Evolutionary conservation across 2,888 invertebrate genomes (phyloP), one percentile per base, ranked within the genome.

Genomic region (Melanchra persicariae): DNA sequence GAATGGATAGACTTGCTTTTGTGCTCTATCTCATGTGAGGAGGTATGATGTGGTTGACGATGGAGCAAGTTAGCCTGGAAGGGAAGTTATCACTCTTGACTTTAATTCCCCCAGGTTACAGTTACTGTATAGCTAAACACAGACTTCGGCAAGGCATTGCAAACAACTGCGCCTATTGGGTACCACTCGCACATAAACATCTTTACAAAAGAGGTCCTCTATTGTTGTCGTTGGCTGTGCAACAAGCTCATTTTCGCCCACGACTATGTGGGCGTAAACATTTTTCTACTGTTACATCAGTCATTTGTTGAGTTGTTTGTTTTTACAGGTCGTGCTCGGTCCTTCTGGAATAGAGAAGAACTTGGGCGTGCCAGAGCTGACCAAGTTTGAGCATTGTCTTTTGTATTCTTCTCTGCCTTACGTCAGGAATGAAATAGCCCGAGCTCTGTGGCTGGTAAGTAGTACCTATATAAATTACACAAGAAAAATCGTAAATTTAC

Each of bases 311-410:
- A n/a, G 9, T 47, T 47, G 15, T n/a, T 47, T 40, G 47, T 47
- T 9, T 55, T 52, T 77, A 12, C 66, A 79, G 95, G 93, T 95
- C 19, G 43, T 91, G 1, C 77, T 95, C n/a, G 95, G 95, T 2
- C 92, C 95, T 5, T 92, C 93, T 1, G 95, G 95, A 6, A 77
- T 95, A 9, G 95, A 94, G 69, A 93, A 88, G 61, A 93, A 91
- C 70, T 82, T 93, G 65, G 95, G 95, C 0, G 86, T 95, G 60
- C 95, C 95, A 1, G 95, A 95, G 68, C 79, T 95, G 45, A 88
- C 92, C 0, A 95, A 95, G 82, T 95, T 95, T 68, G 95, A 95
- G 79, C 93, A 94, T 66, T 95, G 95, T 74, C 91, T 95, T 4
- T 84, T 95, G 15, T 89, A 89, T 72, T 92, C 92, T 70, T 90